Evolutionary conservation across 1,140 invertebrate species (phyloP).

Genomic region (Probaryconus sp.): DNA sequence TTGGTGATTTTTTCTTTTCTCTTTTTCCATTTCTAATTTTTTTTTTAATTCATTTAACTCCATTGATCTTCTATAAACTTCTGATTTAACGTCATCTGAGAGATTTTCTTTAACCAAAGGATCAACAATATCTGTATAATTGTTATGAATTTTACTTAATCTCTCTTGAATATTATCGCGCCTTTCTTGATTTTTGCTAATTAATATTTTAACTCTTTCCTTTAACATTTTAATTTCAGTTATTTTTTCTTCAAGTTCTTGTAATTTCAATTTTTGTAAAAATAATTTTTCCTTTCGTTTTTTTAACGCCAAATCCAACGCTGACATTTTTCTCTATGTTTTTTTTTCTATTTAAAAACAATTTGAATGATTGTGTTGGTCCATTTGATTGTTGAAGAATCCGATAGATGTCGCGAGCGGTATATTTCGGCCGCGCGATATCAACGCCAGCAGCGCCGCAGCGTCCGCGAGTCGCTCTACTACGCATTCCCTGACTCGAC

Average conservation of each 20-base stretch:
- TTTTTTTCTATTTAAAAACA: no score
- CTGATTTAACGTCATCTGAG: conserved; percentile 4
- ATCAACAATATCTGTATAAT: conserved; percentile 5
- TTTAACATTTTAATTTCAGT: conserved; percentile 21
- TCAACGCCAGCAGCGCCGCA: conserved; percentile 26
- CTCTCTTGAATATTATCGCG: neutral
- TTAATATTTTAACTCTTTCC: conserved; percentile 23
- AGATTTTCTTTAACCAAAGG: conserved; percentile 10
- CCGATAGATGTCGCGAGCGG: conserved; percentile 2
- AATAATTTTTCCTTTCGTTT: neutral
- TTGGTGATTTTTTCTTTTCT: no score
- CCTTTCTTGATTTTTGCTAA: conserved; percentile 19
- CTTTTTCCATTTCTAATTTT: no score
- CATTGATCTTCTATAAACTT: conserved; percentile 1
- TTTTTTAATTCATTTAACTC: conserved; percentile 6
- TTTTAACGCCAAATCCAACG: neutral
- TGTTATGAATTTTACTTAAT: neutral
- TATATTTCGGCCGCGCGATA: neutral
- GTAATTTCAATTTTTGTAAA: conserved; percentile 21
- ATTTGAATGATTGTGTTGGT: neutral
- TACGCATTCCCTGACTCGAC: conserved; percentile 54
- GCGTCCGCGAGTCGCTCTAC: conserved; percentile 42
- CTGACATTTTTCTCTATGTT: neutral
- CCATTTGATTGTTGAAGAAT: no score
- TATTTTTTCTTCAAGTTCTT: conserved; percentile 25